Percentiles rank a stretch among this genome's conserved stretches.
Evolutionary conservation across 1,140 invertebrate species (phyloP).

Genomic region (Tetragonula clypearis): DNA sequence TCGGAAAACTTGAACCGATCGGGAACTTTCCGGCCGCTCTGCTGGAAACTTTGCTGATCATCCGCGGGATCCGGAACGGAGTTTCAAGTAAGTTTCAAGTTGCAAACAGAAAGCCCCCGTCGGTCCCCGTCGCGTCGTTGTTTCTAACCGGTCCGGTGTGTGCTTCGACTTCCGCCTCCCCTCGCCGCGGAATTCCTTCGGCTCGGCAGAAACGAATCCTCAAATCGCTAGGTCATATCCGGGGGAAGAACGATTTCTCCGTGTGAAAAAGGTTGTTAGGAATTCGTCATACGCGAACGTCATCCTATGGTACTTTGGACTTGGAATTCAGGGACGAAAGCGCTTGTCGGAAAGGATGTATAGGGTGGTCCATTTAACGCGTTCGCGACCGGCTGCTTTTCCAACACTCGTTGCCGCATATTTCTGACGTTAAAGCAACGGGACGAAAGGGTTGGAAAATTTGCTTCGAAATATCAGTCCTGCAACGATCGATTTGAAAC

Average conservation of each 20-base stretch:
- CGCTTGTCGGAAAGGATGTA: no score
- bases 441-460: no score
- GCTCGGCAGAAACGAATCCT: slow-evolving; percentile 27
- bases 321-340: no score
- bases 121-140: neutral
- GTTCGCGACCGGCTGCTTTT: no score
- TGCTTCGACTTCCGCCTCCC: slow-evolving; percentile 25
- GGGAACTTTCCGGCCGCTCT: neutral
- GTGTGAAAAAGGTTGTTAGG: slow-evolving; percentile 37
- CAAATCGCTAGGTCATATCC: slow-evolving; percentile 48
- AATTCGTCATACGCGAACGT: no score
- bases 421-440: no score
- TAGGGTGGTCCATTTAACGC: no score
- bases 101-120: neutral
- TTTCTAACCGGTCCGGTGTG: neutral
- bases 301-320: no score
- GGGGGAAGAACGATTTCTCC: slow-evolving; percentile 38
- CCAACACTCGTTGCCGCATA: no score
- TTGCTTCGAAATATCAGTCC: no score
- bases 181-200: neutral
- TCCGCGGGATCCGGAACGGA: neutral
- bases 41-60: neutral
- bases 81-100: neutral
- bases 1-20: neutral
- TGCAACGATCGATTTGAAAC: no score